A percentile compares a stretch with the other conserved stretches of the same genome.
phyloP scores from a whole-genome alignment of 2,888 invertebrate genomes.

The Sturmia bella region DNA sequence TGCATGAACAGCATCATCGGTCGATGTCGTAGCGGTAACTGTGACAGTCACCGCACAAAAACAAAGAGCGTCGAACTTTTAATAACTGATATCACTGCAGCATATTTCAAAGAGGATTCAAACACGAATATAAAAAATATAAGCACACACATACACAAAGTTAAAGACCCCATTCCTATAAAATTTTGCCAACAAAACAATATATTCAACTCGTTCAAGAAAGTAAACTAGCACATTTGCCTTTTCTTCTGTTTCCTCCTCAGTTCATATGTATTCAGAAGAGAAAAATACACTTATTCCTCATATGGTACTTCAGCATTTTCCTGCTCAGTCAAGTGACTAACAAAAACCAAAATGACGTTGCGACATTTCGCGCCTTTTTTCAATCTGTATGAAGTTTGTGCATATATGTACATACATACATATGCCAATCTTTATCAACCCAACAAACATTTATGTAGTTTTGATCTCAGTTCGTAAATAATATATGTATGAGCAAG shows the following conservation, averaged over 20 bases:
- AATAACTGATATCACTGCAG: conserved; percentile 70
- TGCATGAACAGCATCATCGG: conserved; percentile 14
- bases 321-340: conserved; percentile 71
- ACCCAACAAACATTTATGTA: too few relatives aligned
- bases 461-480: too few relatives aligned
- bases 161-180: conserved; percentile 53
- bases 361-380: conserved; percentile 73
- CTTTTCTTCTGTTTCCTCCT: conserved; percentile 66
- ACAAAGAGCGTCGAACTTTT: conserved; percentile 75
- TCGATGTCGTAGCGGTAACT: conserved; percentile 13
- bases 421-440: neutral
- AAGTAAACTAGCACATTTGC: conserved; percentile 59
- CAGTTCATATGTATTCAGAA: conserved; percentile 44
- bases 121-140: conserved; percentile 15
- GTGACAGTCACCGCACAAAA: conserved; percentile 41
- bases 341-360: conserved; percentile 72
- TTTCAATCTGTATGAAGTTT: conserved; percentile 66
- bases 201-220: conserved; percentile 62
- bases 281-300: conserved; percentile 20
- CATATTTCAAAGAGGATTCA: conserved; percentile 61
- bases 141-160: neutral
- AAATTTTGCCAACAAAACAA: conserved; percentile 58
- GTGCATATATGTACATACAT: neutral
- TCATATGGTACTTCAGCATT: conserved; percentile 68
- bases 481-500: too few relatives aligned